A percentile compares a stretch with the other conserved stretches of the same genome.
Conservation (phyloP, 1,140 invertebrate genomes). For the Cotesia typhae region DNA sequence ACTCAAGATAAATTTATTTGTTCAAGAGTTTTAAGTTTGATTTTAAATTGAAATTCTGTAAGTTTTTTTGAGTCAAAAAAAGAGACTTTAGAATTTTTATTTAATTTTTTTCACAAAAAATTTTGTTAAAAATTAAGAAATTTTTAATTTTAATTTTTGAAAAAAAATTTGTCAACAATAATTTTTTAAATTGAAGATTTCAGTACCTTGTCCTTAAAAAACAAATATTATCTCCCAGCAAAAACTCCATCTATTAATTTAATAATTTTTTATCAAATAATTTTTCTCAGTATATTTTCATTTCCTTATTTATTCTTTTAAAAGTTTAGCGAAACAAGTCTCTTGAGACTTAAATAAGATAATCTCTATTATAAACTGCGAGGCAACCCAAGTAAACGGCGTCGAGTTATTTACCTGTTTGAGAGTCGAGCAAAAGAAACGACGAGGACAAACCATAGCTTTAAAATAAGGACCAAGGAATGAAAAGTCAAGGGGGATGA, state of each 20-base stretch:
- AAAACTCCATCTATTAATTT: constrained; percentile 47
- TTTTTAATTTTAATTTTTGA: too few species aligned
- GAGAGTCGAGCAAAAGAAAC: constrained; percentile 41
- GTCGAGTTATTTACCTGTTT: constrained; percentile 61
- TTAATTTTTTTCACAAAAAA: too few species aligned
- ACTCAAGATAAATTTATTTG: too few species aligned
- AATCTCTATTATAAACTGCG: constrained; percentile 65
- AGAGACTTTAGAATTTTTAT: too few species aligned
- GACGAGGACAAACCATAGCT: constrained; percentile 11
- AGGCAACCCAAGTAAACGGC: constrained; percentile 57
- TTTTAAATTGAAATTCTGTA: too few species aligned
- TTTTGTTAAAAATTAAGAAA: too few species aligned
- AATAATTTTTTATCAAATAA: constrained; percentile 9
- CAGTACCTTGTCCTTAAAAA: too few species aligned
- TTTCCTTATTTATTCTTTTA: constrained; percentile 19
- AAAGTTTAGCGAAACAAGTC: constrained; percentile 1
- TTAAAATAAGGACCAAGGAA: constrained; percentile 10
- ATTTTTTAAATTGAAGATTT: too few species aligned
- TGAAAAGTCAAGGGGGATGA: too few species aligned
- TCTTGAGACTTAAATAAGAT: constrained; percentile 61
- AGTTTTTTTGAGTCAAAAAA: too few species aligned
- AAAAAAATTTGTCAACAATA: too few species aligned
- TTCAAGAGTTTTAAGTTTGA: too few species aligned
- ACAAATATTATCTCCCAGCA: constrained; percentile 22
- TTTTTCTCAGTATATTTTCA: constrained; percentile 8